Base-by-base conservation (phyloP, 2,888 invertebrate species). In the Biston stratarius region DNA sequence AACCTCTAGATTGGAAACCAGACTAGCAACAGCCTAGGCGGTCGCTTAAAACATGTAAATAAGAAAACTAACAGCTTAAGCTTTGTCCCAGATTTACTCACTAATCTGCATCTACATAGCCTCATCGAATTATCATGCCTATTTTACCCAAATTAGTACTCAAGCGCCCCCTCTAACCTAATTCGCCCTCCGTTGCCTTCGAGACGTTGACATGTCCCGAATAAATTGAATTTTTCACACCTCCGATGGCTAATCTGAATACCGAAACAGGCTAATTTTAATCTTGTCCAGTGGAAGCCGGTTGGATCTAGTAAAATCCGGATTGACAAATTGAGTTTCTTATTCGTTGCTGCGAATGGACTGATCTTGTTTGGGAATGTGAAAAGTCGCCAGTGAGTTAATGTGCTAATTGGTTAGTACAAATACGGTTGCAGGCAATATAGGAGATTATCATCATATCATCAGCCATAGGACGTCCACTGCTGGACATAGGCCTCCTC, bases 191-290 rank as follows among this genome's bases (percentile, higher is more conserved):
- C 55, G 42, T 42, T 79, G 63, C 56, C 64, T 66, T 49, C 67
- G 64, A 59, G 76, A 72, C 78, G 77, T 78, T 82, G 83, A 85
- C 77, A 77, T 77, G 77, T 77, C 76, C 71, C 71, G 73, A 73
- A 76, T 74, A 79, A 82, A 85, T 85, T 83, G 75, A 81, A 87
- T 87, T 84, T 83, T 77, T 84, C 83, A 82, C 67, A 80, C 79
- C 74, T 62, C 66, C 76, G 72, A 75, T 71, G 66, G 75, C 71
- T 78, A 76, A 80, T 83, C 78, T 77, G 75, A 76, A 81, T 80
- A 80, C 79, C 77, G 78, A 82, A 79, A 67, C 55, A 63, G 69
- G 76, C 76, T 81, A 79, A 83, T 83, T 81, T 78, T 76, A 79
- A 84, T 81, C 74, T 73, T 67, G 78, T 78, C 80, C 80, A 76